phyloP scores from a whole-genome alignment of 2,888 invertebrate genomes.

The Miltochrista miniata region DNA sequence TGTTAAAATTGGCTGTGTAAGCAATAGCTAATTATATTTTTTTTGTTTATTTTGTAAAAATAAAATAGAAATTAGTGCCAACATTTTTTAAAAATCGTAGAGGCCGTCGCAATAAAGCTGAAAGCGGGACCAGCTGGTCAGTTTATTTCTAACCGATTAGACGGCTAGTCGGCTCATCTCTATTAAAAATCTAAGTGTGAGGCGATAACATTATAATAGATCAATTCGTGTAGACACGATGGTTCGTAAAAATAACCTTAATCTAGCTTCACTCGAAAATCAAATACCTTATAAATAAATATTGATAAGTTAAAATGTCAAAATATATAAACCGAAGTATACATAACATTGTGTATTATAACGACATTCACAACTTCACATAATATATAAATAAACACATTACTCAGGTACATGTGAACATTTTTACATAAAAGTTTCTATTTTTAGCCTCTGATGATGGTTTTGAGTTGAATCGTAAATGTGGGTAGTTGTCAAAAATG shows the following conservation, averaged over 20 bases:
- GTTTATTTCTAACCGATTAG: too few species aligned
- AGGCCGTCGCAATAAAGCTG: too few species aligned
- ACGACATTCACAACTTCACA: slow-evolving; percentile 39
- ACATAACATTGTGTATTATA: slow-evolving; percentile 32
- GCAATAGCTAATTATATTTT: too few species aligned
- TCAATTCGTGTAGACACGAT: slow-evolving; percentile 22
- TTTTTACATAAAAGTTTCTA: slow-evolving; percentile 36
- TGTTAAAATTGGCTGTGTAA: too few species aligned
- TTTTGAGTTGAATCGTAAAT: slow-evolving; percentile 25
- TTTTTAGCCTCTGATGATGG: slow-evolving; percentile 21
- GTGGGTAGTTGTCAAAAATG: slow-evolving; percentile 17
- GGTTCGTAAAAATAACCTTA: slow-evolving; percentile 26
- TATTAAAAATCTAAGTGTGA: slow-evolving; percentile 7
- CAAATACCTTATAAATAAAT: slow-evolving; percentile 38
- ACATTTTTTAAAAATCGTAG: too few species aligned
- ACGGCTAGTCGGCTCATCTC: neutral
- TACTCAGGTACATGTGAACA: slow-evolving; percentile 43
- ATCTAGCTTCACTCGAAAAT: slow-evolving; percentile 30
- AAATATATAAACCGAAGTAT: slow-evolving; percentile 34
- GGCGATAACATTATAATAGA: slow-evolving; percentile 28
- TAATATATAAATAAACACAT: slow-evolving; percentile 39
- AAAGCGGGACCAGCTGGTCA: too few species aligned
- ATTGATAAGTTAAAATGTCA: slow-evolving; percentile 36
- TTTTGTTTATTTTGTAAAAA: too few species aligned
- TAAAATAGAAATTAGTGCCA: too few species aligned